Evolutionary conservation across 2,797 vertebrate species (phyloP), one percentile per base, ranked within the genome.

Genomic region (Catharus ustulatus): DNA sequence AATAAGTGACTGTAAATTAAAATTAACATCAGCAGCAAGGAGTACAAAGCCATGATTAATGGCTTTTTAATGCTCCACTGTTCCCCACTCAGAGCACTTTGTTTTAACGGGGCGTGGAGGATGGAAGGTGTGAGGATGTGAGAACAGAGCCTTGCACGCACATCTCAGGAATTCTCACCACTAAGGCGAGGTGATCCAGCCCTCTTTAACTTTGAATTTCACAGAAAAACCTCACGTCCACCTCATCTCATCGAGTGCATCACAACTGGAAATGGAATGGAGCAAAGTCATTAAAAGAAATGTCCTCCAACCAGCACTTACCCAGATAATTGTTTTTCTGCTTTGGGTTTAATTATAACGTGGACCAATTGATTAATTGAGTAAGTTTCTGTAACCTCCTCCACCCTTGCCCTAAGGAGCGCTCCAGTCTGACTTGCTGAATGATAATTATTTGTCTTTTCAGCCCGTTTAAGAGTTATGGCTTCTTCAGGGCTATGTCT

Each of bases 1-100:
- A 95, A 52, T 93, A 93, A 96, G 91, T 92, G 87, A 89, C 13
- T 51, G 88, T 69, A 97, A 97, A 97, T 95, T 95, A 71, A 97
- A 98, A 97, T 95, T 95, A 97, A 93, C 95, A 85, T 83, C 80
- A 83, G 80, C 89, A 89, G 94, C 89, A 97, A 94, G 95, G 90
- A 96, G 94, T 81, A 93, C 93, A 80, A 94, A 93, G 90, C 48
- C 48, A 78, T 96, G 97, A 97, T 95, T 97, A 97, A 97, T 93
- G 88, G 83, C 68, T 94, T 96, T 89, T 87, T 90, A 94, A 93
- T 87, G 85, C 64, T 89, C 77, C 72, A 38, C 91, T 32, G 5
- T 94, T 94, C 77, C 58, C 75, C 61, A 93, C 91, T 90, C 43
- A 2, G 68, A 95, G 84, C 71, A 74, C 89, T 96, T 92, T 94